phyloP scores from a whole-genome alignment of 2,113 vertebrate species.

The Perccottus glenii region DNA sequence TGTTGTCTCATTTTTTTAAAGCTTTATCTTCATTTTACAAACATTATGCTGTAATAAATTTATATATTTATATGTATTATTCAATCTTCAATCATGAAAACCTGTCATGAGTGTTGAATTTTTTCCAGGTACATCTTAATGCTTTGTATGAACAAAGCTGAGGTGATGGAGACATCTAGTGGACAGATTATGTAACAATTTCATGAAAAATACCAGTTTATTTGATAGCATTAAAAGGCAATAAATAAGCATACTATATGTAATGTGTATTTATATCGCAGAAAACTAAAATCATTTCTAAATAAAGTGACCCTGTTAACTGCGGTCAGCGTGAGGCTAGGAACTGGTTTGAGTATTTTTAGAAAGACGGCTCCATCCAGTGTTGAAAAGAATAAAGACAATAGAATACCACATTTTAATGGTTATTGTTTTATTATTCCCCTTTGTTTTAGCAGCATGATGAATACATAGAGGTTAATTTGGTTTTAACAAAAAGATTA shows the following conservation, averaged over 20 bases:
- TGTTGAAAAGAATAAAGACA: constrained; percentile 7
- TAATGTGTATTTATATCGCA: too few species aligned
- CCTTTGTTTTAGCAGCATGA: constrained; percentile 61
- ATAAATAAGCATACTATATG: neutral
- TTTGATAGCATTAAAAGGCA: neutral
- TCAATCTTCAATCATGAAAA: neutral
- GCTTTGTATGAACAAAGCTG: neutral
- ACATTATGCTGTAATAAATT: too few species aligned
- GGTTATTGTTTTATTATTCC: constrained; percentile 46
- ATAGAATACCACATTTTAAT: neutral
- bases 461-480: constrained; percentile 59
- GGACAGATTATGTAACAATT: constrained; percentile 11
- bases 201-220: too few species aligned
- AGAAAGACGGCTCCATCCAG: neutral
- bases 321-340: neutral
- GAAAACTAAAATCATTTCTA: too few species aligned
- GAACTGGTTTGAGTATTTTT: neutral
- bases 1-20: constrained; percentile 46
- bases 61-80: neutral
- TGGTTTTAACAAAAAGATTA: constrained; percentile 32
- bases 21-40: constrained; percentile 2
- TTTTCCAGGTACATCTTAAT: neutral
- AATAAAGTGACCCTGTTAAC: too few species aligned
- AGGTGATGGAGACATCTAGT: constrained; percentile 51
- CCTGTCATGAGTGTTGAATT: neutral